A percentile compares a stretch with the other conserved stretches of the same genome.
phyloP scores from a whole-genome alignment of 92 coral and sea anemone genomes.

The Phenganax marumi region DNA sequence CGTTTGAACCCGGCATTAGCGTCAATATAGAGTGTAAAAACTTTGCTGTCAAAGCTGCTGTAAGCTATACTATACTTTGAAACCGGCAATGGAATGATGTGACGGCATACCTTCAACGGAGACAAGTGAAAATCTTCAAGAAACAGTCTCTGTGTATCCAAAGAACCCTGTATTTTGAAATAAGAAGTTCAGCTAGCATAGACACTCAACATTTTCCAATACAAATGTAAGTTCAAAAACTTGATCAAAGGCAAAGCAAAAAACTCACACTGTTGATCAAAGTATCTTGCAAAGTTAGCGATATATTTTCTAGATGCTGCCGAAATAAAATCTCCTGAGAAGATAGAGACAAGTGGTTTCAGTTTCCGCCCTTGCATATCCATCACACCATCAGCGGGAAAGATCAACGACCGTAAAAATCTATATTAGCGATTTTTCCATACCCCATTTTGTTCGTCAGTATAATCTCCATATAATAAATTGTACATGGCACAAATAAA shows the following conservation, averaged over 20 bases:
- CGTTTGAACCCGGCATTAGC: no score
- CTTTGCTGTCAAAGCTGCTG: no score
- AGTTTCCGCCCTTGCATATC: no score
- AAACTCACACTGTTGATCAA: constrained; percentile 66
- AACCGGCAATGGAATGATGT: no score
- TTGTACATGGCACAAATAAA: constrained; percentile 74
- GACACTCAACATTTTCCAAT: not conserved
- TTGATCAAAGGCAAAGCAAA: not conserved
- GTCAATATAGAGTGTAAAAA: not conserved
- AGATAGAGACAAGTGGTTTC: not conserved
- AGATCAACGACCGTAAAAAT: no score
- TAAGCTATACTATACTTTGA: no score
- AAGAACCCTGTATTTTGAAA: constrained; percentile 64
- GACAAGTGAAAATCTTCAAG: constrained; percentile 89
- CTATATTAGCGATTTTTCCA: not conserved
- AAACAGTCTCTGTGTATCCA: constrained; percentile 78
- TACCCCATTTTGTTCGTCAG: constrained; percentile 74
- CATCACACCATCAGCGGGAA: no score
- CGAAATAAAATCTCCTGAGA: constrained; percentile 70
- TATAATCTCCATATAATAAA: constrained; percentile 65
- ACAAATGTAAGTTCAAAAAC: not conserved
- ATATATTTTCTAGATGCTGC: constrained; percentile 64
- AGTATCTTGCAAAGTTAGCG: constrained; percentile 70
- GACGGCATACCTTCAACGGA: constrained; percentile 74
- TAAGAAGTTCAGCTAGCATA: not conserved